Conservation (phyloP, 2,797 vertebrate genomes). For the Melanotaenia maccullochi region DNA sequence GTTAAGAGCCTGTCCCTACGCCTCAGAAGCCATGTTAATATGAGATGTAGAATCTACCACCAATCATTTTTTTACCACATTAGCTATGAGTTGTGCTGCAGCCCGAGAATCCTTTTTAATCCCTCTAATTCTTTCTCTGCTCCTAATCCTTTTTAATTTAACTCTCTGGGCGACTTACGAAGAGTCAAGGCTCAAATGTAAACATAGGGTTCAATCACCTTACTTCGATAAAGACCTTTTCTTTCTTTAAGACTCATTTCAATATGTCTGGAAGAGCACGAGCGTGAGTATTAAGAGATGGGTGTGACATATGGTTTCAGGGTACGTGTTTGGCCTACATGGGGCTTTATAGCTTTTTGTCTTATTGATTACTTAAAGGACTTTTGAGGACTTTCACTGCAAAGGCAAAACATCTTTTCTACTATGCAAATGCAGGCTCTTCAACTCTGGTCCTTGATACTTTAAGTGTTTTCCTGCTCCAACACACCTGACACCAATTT, state of each 20-base stretch:
- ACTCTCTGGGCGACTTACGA: constrained; percentile 60
- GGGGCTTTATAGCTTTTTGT: no score
- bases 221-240: constrained; percentile 36
- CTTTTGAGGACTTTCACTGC: no score
- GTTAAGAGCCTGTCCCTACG: constrained; percentile 37
- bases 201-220: constrained; percentile 38
- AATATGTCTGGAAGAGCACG: constrained; percentile 39
- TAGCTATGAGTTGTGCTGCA: constrained; percentile 57
- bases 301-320: constrained; percentile 17
- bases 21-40: constrained; percentile 49
- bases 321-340: no score
- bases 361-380: no score
- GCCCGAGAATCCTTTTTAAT: constrained; percentile 63
- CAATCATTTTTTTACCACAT: constrained; percentile 53
- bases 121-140: constrained; percentile 59
- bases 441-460: no score
- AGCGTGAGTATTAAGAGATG: constrained; percentile 1
- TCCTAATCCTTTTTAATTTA: constrained; percentile 72
- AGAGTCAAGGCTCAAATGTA: constrained; percentile 45
- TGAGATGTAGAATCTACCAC: constrained; percentile 50
- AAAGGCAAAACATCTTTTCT: no score
- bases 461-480: no score
- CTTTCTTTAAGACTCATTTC: constrained; percentile 32
- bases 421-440: no score
- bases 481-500: no score